Conservation (phyloP, 64 coral and sea anemone species). For the Stichodactyla helianthus region DNA sequence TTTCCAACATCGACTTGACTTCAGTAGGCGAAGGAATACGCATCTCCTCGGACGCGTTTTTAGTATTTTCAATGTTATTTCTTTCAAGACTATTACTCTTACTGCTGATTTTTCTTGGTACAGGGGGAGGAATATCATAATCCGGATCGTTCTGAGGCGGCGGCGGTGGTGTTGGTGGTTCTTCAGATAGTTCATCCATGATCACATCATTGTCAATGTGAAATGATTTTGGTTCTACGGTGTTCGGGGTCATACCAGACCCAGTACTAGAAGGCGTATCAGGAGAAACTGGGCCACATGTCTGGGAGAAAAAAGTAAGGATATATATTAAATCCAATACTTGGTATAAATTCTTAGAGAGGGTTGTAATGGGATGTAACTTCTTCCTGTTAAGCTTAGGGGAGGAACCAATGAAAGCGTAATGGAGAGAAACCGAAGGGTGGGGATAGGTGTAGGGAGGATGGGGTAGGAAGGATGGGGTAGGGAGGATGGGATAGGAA, state of each 20-base stretch:
- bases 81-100: neutral
- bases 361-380: neutral
- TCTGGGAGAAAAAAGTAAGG: neutral
- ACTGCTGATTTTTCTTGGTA: neutral
- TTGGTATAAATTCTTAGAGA: neutral
- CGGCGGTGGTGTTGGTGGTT: slow-evolving; percentile 49
- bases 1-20: slow-evolving; percentile 13
- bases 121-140: neutral
- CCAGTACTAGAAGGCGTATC: slow-evolving; percentile 23
- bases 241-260: slow-evolving; percentile 36
- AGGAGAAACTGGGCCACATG: neutral
- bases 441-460: too few relatives aligned
- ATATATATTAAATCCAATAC: too few relatives aligned
- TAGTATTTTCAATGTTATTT: neutral
- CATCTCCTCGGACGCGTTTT: neutral
- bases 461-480: too few relatives aligned
- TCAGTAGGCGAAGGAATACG: neutral
- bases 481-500: too few relatives aligned
- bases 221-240: slow-evolving; percentile 30
- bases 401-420: too few relatives aligned
- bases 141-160: neutral
- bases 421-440: too few relatives aligned
- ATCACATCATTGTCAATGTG: slow-evolving; percentile 25
- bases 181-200: slow-evolving; percentile 30
- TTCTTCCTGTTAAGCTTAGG: too few relatives aligned